Percentiles rank a stretch among this genome's conserved stretches.
Evolutionary conservation across 64 coral and sea anemone species (phyloP).

Genomic region (Montipora sp.): DNA sequence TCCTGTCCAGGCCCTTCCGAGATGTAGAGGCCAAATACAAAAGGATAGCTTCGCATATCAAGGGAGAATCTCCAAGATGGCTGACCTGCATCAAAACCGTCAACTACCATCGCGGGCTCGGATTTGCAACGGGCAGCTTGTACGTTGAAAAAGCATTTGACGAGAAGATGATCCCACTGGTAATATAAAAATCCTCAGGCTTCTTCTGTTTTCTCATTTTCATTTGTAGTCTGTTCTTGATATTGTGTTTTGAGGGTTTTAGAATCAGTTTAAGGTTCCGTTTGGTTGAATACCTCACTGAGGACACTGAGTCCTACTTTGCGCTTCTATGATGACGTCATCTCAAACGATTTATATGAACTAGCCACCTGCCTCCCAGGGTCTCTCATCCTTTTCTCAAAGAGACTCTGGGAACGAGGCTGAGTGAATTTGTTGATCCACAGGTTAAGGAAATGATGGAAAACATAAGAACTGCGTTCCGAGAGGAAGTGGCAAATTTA

Average conservation of each 20-base stretch:
- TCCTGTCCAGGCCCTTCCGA: slow-evolving; percentile 83
- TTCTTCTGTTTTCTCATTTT: too few relatives aligned
- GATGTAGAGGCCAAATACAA: slow-evolving; percentile 67
- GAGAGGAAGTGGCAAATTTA: slow-evolving; percentile 75
- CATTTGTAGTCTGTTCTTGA: too few relatives aligned
- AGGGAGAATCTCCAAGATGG: slow-evolving; percentile 70
- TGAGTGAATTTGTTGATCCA: not conserved
- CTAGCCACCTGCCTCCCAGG: too few relatives aligned
- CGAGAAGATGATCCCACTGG: slow-evolving; percentile 67
- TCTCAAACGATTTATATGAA: too few relatives aligned
- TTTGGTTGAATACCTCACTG: too few relatives aligned
- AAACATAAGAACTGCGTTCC: slow-evolving; percentile 75
- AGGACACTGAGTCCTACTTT: too few relatives aligned
- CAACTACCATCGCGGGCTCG: slow-evolving; percentile 51
- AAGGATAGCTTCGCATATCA: slow-evolving; percentile 25
- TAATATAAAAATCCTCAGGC: not conserved
- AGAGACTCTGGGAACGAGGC: not conserved
- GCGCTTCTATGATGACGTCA: too few relatives aligned
- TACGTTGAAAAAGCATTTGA: slow-evolving; percentile 80
- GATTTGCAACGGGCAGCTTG: slow-evolving; percentile 77
- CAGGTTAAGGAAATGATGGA: slow-evolving; percentile 86
- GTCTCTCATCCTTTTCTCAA: too few relatives aligned
- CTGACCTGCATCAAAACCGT: slow-evolving; percentile 59
- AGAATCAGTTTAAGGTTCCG: too few relatives aligned
- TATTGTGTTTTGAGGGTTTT: too few relatives aligned